These are phyloP conservation scores for Euplagia quadripunctaria DNA, from an alignment of 2,888 invertebrate genomes.

Conservation along the genomic window DNA sequence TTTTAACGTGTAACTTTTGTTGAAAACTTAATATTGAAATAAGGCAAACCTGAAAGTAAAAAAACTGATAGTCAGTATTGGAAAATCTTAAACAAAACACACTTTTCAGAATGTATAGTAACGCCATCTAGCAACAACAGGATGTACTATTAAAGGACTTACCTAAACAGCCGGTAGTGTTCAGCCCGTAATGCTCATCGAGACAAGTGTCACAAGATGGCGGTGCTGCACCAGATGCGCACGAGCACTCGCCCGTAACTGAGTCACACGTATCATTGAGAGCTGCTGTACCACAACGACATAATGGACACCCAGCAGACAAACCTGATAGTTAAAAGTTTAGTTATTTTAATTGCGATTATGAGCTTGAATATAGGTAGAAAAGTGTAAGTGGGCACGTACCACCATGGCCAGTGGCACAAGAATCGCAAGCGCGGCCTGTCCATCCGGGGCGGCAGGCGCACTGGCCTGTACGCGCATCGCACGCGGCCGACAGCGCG, in stretches of 20 bases:
- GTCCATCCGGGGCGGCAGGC: slow-evolving; percentile 90
- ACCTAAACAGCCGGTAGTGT: slow-evolving; percentile 90
- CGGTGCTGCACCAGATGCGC: slow-evolving; percentile 93
- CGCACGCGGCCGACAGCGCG: slow-evolving; percentile 90
- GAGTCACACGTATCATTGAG: slow-evolving; percentile 90
- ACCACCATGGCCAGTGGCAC: slow-evolving; percentile 17
- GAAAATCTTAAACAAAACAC: not conserved
- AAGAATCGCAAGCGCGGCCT: slow-evolving; percentile 58
- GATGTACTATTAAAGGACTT: slow-evolving; percentile 70
- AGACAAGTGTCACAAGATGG: slow-evolving; percentile 92
- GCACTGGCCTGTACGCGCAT: slow-evolving; percentile 92
- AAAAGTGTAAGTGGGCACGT: not conserved
- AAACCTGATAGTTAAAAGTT: slow-evolving; percentile 86
- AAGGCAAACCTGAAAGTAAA: not conserved
- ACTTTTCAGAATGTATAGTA: slow-evolving; percentile 4
- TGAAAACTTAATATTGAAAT: no score
- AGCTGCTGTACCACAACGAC: slow-evolving; percentile 93
- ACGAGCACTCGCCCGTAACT: slow-evolving; percentile 92
- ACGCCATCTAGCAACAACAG: slow-evolving; percentile 44
- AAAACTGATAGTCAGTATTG: not conserved
- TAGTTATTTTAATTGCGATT: not conserved
- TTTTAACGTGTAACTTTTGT: no score
- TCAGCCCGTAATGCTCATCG: slow-evolving; percentile 91
- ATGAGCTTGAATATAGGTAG: not conserved
- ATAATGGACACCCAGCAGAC: slow-evolving; percentile 92